Percentiles rank a stretch among this genome's conserved stretches.
Conservation (phyloP, 2,797 vertebrate species). For the Pseudocheirus occidentalis region DNA sequence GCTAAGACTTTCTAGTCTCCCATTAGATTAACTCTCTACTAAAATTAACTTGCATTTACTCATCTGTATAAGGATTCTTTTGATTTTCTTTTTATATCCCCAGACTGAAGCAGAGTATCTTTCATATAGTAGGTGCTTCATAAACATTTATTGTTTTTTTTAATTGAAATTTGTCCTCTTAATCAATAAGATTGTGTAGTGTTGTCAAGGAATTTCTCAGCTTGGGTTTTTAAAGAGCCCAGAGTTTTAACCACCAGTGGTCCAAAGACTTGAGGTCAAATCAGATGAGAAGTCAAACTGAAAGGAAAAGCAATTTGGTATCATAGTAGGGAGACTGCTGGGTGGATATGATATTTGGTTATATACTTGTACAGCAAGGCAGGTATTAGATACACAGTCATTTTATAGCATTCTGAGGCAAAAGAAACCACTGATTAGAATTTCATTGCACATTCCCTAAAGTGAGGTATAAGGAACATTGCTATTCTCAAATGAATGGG, state of each 20-base stretch:
- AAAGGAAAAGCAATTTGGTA: not conserved
- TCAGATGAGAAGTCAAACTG: not conserved
- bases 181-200: not conserved
- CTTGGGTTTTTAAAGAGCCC: not conserved
- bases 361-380: not conserved
- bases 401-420: not conserved
- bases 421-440: not conserved
- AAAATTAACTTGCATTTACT: not conserved
- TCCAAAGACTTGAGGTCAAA: not conserved
- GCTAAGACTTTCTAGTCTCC: not conserved
- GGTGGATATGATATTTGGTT: not conserved
- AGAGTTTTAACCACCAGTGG: not conserved
- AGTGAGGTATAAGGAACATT: not conserved
- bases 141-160: not conserved
- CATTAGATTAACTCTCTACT: not conserved
- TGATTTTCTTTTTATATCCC: not conserved
- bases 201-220: not conserved
- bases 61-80: not conserved
- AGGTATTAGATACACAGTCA: not conserved
- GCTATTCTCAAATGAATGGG: not conserved
- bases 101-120: not conserved
- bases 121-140: not conserved
- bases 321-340: not conserved
- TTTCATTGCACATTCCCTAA: not conserved
- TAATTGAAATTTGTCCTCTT: not conserved